Percentiles rank a stretch among this genome's conserved stretches.
These are phyloP conservation scores for Drosophila vallismaia DNA, from an alignment of 2,888 invertebrate species.

Conservation along the genomic window DNA sequence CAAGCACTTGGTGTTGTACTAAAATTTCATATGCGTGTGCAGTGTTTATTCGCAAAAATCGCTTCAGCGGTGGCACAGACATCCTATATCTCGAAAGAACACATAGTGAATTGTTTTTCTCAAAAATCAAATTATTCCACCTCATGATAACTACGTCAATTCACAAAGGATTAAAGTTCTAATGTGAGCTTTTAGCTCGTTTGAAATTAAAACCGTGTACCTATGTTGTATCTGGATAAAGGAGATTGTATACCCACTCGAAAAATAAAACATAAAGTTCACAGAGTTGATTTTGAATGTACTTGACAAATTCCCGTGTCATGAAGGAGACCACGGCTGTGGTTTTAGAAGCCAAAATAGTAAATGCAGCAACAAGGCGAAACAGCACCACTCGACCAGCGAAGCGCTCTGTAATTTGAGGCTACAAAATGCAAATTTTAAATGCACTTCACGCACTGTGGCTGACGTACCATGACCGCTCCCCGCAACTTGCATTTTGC, in stretches of 20 bases:
- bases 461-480: conserved; percentile 45
- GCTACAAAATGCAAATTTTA: conserved; percentile 68
- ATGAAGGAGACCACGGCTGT: conserved; percentile 9
- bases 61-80: not conserved
- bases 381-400: conserved; percentile 44
- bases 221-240: no score
- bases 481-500: not conserved
- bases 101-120: no score
- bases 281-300: not conserved
- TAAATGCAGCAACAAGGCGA: conserved; percentile 25
- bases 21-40: conserved; percentile 23
- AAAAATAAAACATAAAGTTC: not conserved
- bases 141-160: no score
- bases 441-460: conserved; percentile 73
- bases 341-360: not conserved
- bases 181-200: no score
- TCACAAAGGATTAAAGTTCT: no score
- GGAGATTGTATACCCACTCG: not conserved
- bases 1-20: conserved; percentile 3
- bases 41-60: conserved; percentile 32
- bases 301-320: conserved; percentile 2
- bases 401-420: conserved; percentile 62
- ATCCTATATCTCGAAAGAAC: no score
- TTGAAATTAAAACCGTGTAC: no score
- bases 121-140: no score